Base-by-base conservation (phyloP, 2,888 invertebrate genomes). In the Polyommatus icarus region DNA sequence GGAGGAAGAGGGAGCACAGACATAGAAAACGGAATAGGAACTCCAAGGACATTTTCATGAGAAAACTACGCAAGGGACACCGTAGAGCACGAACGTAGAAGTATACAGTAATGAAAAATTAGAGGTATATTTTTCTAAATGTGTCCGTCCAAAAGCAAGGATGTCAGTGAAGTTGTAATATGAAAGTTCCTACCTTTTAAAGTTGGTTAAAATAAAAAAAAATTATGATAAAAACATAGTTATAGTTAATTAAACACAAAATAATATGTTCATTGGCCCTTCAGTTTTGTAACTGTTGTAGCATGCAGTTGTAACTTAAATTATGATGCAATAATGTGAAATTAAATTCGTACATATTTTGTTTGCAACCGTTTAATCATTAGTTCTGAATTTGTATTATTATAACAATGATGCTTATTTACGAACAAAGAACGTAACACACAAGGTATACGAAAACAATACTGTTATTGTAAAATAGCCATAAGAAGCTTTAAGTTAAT, bases 401-500 rank as follows among this genome's bases (percentile, higher is more conserved):
- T 59, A 59, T 8, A 20, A 59, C 20, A 59, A 59, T 20, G 4
- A 12, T 61, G 24, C 20, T 2, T 8, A 20, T 10, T 57, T 20
- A 24, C 3, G 10, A 61, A 24, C 4, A 2, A 1, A 20, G 1
- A 61, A 24, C 24, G 8, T 24, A 24, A 61, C 3, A 10, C 24
- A 61, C 24, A 24, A 61, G 61, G 24, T 20, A 24, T 61, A 20
- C 61, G 61, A 20, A 24, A 10, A 61, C 24, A 61, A 61, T 20
- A 61, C 59, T 20, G 59, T 24, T 8, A 61, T 3, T 10, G 20
- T 61, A 67, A 67, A 67, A 67, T 67, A 67, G 67, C 29, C 67
- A 67, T 67, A 32, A 67, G 67, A 67, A 32, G 67, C 67, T 67
- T 67, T 67, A 67, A 32, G 67, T 67, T 15, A 67, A 67, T 59